A percentile compares a stretch with the other conserved stretches of the same genome.
These are phyloP conservation scores for Eriosoma lanigerum DNA, from an alignment of 1,140 invertebrate genomes.

Conservation along the genomic window DNA sequence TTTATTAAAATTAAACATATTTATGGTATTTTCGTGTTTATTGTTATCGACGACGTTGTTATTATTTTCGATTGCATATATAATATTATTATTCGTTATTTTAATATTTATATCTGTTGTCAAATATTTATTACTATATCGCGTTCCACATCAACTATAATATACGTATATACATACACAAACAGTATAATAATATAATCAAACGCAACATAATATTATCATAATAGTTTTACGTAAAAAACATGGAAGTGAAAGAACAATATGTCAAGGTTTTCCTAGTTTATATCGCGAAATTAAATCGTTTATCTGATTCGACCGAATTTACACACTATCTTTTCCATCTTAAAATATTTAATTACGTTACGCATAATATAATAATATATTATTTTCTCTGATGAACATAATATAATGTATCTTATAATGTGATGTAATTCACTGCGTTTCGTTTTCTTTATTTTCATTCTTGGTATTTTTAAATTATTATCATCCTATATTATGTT, in stretches of 20 bases:
- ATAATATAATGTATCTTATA: too few species aligned
- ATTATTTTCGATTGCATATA: too few species aligned
- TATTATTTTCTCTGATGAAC: too few species aligned
- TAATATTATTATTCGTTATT: background rate
- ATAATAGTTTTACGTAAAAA: slow-evolving; percentile 23
- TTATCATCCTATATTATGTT: too few species aligned
- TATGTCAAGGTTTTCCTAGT: background rate
- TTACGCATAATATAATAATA: too few species aligned
- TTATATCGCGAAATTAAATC: background rate
- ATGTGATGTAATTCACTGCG: too few species aligned
- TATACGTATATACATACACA: background rate
- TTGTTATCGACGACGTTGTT: background rate
- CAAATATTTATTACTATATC: background rate
- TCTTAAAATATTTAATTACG: background rate
- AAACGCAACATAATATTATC: slow-evolving; percentile 2
- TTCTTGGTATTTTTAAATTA: too few species aligned
- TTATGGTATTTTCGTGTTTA: background rate
- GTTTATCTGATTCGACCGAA: background rate
- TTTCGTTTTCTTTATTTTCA: too few species aligned
- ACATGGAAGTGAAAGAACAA: slow-evolving; percentile 27
- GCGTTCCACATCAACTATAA: background rate
- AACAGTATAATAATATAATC: background rate
- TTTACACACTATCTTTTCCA: background rate
- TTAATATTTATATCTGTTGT: background rate
- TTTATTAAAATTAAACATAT: too few species aligned